phyloP scores from a whole-genome alignment of 1,140 invertebrate species.

The Drosophila hydei region DNA sequence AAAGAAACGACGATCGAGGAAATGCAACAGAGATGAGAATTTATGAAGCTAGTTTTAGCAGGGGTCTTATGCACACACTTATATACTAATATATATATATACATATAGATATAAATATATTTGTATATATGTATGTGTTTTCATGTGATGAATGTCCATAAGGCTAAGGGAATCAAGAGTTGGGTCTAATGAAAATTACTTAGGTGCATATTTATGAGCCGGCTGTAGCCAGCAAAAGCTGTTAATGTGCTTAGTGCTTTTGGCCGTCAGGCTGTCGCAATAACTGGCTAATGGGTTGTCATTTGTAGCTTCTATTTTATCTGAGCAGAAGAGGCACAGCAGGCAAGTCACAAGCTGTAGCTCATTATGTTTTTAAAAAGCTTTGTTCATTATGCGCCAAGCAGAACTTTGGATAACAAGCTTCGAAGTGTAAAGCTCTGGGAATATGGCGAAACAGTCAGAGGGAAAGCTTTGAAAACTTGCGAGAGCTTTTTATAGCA shows the following conservation, averaged over 20 bases:
- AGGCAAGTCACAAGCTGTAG: neutral
- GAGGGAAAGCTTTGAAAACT: constrained; percentile 3
- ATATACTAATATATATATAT: constrained; percentile 2
- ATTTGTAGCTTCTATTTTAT: constrained; percentile 51
- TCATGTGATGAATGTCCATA: constrained; percentile 3
- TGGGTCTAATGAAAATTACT: constrained; percentile 36
- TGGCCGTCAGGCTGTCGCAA: constrained; percentile 69
- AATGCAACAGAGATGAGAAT: constrained; percentile 79
- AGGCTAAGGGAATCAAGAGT: neutral
- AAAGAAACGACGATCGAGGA: constrained; percentile 66
- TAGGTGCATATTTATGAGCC: constrained; percentile 74
- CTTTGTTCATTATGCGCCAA: constrained; percentile 5
- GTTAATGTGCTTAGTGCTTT: constrained; percentile 77
- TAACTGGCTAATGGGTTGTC: constrained; percentile 74
- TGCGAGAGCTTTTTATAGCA: constrained; percentile 21
- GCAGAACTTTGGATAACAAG: neutral
- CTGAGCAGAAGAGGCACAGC: neutral
- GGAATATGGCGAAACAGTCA: too few relatives aligned
- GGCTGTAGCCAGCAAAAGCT: constrained; percentile 65
- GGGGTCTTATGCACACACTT: neutral
- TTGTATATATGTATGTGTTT: constrained; percentile 11
- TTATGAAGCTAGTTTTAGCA: constrained; percentile 70
- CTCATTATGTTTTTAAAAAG: constrained; percentile 36
- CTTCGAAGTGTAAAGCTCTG: neutral
- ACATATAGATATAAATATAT: constrained; percentile 1